These are phyloP conservation scores for Strongylocentrotus purpuratus DNA, from an alignment of 35 echinoderm and acorn worm genomes.

Conservation along the genomic window DNA sequence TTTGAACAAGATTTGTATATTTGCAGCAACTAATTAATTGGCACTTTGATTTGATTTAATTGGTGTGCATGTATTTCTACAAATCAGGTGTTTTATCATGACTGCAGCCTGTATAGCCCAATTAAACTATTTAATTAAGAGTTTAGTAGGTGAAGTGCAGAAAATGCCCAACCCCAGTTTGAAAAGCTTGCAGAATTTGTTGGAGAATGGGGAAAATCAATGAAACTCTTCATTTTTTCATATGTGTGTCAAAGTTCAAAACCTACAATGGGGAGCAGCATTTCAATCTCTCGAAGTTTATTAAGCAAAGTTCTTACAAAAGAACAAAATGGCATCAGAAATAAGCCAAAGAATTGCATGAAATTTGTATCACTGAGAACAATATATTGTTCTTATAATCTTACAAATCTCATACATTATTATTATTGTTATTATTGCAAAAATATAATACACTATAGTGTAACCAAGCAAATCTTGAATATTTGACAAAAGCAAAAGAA, in stretches of 20 bases:
- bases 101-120: neutral
- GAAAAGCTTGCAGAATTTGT: neutral
- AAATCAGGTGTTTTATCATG: conserved; percentile 9
- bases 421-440: too few species aligned
- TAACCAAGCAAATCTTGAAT: too few species aligned
- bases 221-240: neutral
- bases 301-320: too few species aligned
- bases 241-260: neutral
- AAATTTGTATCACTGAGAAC: too few species aligned
- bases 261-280: neutral
- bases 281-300: too few species aligned
- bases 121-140: conserved; percentile 2
- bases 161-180: neutral
- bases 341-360: too few species aligned
- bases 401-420: too few species aligned
- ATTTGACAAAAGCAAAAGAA: too few species aligned
- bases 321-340: too few species aligned
- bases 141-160: neutral
- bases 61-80: conserved; percentile 26
- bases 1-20: neutral
- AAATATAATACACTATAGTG: too few species aligned
- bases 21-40: neutral
- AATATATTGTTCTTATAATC: too few species aligned
- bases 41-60: conserved; percentile 9
- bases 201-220: neutral